Conservation (phyloP, 2,797 vertebrate species). For the Ceryle rudis region DNA sequence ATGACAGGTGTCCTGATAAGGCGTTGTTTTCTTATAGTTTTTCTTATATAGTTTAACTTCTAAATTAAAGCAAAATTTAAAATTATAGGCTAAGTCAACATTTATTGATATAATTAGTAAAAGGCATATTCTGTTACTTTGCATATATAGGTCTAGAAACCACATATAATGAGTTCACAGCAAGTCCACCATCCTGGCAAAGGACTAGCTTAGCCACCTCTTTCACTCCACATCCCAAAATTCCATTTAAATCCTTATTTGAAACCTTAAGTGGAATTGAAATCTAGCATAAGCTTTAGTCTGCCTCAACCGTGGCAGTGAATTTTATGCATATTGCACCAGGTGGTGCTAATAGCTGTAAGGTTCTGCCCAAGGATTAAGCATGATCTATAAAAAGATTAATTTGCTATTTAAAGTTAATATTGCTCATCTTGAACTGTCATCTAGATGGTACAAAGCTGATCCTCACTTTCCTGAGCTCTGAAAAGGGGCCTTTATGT, state of each 20-base stretch:
- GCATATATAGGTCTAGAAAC: neutral
- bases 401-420: slow-evolving; percentile 58
- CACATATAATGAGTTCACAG: neutral
- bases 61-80: neutral
- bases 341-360: slow-evolving; percentile 14
- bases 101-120: neutral
- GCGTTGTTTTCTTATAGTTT: neutral
- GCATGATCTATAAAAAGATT: slow-evolving; percentile 32
- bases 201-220: neutral
- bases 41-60: neutral
- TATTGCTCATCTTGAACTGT: slow-evolving; percentile 33
- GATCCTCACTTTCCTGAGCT: neutral
- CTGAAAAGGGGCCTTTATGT: neutral
- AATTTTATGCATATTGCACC: slow-evolving; percentile 16
- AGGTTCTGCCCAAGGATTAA: slow-evolving; percentile 40
- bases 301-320: neutral
- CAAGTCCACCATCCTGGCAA: neutral
- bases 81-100: neutral
- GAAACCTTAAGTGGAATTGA: slow-evolving; percentile 12
- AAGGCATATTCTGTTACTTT: neutral
- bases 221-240: neutral
- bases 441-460: slow-evolving; percentile 2
- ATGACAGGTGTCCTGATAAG: neutral
- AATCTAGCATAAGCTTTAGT: slow-evolving; percentile 1
- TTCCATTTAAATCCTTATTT: slow-evolving; percentile 9